These are phyloP conservation scores for Oreochromis mossambicus DNA, from an alignment of 2,797 vertebrate genomes.

Conservation along the genomic window DNA sequence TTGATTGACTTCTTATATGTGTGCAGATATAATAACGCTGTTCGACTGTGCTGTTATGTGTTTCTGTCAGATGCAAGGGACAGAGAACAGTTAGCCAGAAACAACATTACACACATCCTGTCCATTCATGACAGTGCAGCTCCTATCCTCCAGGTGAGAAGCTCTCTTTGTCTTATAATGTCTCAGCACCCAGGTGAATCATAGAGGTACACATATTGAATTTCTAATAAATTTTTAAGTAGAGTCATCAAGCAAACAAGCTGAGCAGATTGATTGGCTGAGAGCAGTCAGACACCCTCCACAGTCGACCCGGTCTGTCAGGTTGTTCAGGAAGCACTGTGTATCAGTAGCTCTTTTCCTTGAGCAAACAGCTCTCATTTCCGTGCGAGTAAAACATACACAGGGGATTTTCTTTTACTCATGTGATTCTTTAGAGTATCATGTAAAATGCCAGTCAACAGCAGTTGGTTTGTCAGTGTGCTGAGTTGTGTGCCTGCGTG, in stretches of 20 bases:
- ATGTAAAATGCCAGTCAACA: conserved; percentile 24
- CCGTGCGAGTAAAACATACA: conserved; percentile 1
- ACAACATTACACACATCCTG: conserved; percentile 94
- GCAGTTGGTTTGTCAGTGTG: conserved; percentile 28
- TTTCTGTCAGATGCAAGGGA: conserved; percentile 85
- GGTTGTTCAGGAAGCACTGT: conserved; percentile 35
- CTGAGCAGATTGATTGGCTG: background rate
- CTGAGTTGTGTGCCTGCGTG: conserved; percentile 35
- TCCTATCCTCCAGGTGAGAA: conserved; percentile 86
- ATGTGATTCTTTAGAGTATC: conserved; percentile 17
- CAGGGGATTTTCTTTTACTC: background rate
- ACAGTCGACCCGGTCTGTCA: conserved; percentile 46
- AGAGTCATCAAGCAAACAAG: background rate
- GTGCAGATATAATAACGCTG: background rate
- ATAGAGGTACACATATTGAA: background rate
- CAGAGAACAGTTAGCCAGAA: conserved; percentile 84
- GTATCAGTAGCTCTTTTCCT: background rate
- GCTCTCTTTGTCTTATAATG: background rate
- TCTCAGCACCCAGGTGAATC: background rate
- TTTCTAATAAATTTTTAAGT: background rate
- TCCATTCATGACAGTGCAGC: conserved; percentile 88
- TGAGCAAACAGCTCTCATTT: background rate
- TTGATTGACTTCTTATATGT: background rate
- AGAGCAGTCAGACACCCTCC: background rate
- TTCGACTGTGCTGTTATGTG: background rate